Evolutionary conservation across 2,113 vertebrate species (phyloP), one percentile per base, ranked within the genome.

Genomic region (Circaetus cinerascens): DNA sequence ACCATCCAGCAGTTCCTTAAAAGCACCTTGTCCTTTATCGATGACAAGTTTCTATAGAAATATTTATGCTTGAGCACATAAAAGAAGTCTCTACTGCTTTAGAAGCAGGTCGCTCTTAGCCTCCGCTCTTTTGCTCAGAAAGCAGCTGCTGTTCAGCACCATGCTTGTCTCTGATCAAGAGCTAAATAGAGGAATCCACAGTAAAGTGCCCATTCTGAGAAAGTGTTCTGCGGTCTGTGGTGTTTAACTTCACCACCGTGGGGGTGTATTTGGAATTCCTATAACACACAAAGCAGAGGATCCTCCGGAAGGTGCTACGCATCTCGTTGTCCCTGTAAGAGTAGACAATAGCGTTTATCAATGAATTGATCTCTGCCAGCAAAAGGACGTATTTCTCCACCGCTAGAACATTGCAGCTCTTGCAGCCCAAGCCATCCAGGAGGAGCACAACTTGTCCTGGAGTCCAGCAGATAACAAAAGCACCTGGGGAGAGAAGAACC

Each of bases 391-490:
- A 99, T 91, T 99, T 99, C 96, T 99, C 99, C 63, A 98, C 98
- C 2, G 88, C 90, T 21, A 98, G 95, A 11, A 99, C 98, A 0
- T 99, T 83, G 94, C 98, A 98, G 23, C 72, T 86, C 63, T 94
- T 92, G 80, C 99, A 99, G 78, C 97, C 62, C 41, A 99, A 88
- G 12, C 99, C 99, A 0, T 99, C 99, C 91, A 99, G 95, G 11
- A 99, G 97, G 25, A 99, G 98, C 13, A 98, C 98, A 11, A 99
- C 93, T 59, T 99, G 98, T 15, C 98, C 99, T 0, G 99, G 99
- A 0, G 99, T 99, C 99, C 99, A 99, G 96, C 99, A 99, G 97
- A 99, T 98, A 40, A 99, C 98, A 32, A 99, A 99, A 9, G 99
- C 98, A 43, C 99, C 99, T 99, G 96, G 13, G 86, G 62, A 93